Base-by-base conservation (phyloP, 2,888 invertebrate genomes). In the Hybos culiciformis region DNA sequence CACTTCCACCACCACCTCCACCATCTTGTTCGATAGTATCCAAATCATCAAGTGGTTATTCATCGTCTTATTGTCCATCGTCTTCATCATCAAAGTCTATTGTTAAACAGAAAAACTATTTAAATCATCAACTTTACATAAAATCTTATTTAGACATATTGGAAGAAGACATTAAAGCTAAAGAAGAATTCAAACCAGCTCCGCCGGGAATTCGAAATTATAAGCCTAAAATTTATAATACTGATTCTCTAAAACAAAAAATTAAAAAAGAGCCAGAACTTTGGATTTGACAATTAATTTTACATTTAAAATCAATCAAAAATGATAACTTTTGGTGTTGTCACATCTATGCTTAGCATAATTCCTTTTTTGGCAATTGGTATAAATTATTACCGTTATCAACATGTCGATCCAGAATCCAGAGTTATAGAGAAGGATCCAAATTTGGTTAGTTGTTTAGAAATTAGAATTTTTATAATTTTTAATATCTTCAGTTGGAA, bases 321-420 rank as follows among this genome's bases (percentile, higher is more conserved):
- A 58, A 61, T 54, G 53, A 68, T 70, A 54, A 74, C 72, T 61
- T 70, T 74, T 65, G 73, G 72, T 56, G 72, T 74, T 56, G 72
- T 76, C 53, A 75, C 76, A 52, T 70, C 81, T 65, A 72, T 80
- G 61, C 70, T 81, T 63, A 77, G 84, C 54, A 71, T 87, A 64
- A 77, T 87, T 62, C 86, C 87, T 54, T 73, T 87, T 54, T 72
- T 87, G 62, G 83, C 85, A 49, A 77, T 84, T 53, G 84, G 85
- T 55, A 71, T 86, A 62, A 79, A 84, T 54, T 80, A 80, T 63
- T 80, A 83, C 71, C 75, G 80, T 58, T 88, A 88, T 70, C 75
- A 80, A 62, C 77, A 75, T 57, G 73, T 77, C 56, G 90, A 90
- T 68, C 88, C 88, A 47, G 90, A 90, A 66, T 78, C 80, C 21